Base-by-base conservation (phyloP, 2,888 invertebrate genomes). In the Endomychus coccineus region DNA sequence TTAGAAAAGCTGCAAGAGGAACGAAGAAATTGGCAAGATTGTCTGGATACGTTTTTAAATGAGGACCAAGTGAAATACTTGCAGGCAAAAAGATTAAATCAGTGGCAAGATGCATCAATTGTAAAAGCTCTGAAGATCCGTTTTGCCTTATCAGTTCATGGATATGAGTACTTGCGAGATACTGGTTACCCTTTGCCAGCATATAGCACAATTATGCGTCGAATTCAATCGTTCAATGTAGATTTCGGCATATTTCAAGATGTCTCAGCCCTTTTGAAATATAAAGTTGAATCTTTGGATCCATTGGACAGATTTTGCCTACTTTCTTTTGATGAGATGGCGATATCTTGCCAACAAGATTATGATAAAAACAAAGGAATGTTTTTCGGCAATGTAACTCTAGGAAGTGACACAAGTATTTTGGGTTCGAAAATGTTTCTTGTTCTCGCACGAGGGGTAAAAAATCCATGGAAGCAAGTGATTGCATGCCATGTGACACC, bases 391-490 rank as follows among this genome's bases (percentile, higher is more conserved):
- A n/a, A n/a, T n/a, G n/a, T n/a, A n/a, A 19, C 21, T 6, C 21
- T 19, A 19, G n/a, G n/a, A 7, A 7, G 6, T n/a, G n/a, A 6
- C 6, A n/a, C 6, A 19, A 19, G n/a, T 19, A n/a, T 6, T 19
- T n/a, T 19, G n/a, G 21, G n/a, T 19, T n/a, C 6, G n/a, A 19
- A 19, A 19, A 19, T 19, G n/a, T 7, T 19, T 19, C 6, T n/a
- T 19, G 21, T 19, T 6, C n/a, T 19, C 6, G n/a, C n/a, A 7
- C 6, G 21, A 19, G 21, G 21, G n/a, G 21, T 19, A 7, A 19
- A 7, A n/a, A 19, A n/a, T 6, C 27, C 27, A 6, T 25, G 27
- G 27, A 25, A 25, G 11, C 27, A 25, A 25, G 27, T 25, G 27
- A 25, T 25, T 25, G 27, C 9, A 9, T 25, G 27, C 11, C 27